Evolutionary conservation across 2,888 invertebrate species (phyloP), one percentile per base, ranked within the genome.

Genomic region (Odontothrips loti): DNA sequence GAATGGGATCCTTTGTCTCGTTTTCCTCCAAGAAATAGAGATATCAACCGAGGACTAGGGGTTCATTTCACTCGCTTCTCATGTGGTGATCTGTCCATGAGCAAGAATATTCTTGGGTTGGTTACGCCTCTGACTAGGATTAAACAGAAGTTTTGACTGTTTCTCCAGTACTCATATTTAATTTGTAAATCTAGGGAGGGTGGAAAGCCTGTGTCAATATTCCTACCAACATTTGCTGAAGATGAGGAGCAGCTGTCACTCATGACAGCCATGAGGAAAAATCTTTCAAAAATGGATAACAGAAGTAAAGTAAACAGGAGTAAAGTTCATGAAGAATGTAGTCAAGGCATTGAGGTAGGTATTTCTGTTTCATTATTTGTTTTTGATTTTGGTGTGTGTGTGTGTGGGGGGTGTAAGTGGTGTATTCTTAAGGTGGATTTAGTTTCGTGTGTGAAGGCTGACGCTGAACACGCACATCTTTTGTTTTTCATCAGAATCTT

Each of bases 1-100:
- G 11, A 75, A 75, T 75, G 68, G 68, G 68, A 75, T 27, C 68
- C 68, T 12, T 27, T 75, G 11, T 75, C 68, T 75, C 68, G 68
- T 27, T 75, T 75, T 27, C 68, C 68, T 27, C 27, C 23, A 12
- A 75, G 68, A 75, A 75, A 75, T 23, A 27, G 27, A 75, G 27
- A 75, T 75, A 27, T 75, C 0, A 75, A 75, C 23, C 68, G 68
- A 23, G 68, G 68, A 23, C 68, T 75, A 3, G 68, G 68, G 12
- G 23, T 23, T 8, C 23, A 27, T 27, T 4, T 75, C 10, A 75
- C 68, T 9, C 23, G 68, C 12, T 75, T 75, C 23, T 23, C 68
- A 75, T 75, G 23, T 23, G 68, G 68, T 6, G 27, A 27, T 10
- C 23, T 27, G 1, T 75, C 68, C n/a, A 27, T 11, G 27, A 27